Evolutionary conservation across 2,113 vertebrate genomes (phyloP).

Genomic region (Dolichotis patagonum): DNA sequence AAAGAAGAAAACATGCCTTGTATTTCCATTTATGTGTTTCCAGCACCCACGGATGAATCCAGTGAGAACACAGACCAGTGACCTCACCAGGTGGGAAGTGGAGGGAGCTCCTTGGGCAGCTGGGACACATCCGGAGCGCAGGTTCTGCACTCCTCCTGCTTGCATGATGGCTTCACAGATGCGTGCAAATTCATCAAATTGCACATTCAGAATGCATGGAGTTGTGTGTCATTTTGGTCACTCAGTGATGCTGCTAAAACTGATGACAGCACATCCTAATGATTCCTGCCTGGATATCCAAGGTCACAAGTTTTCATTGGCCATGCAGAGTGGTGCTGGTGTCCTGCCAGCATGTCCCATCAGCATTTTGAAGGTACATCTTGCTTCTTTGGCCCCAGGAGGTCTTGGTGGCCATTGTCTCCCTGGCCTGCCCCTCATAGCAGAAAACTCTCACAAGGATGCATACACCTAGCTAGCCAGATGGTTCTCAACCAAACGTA

Average conservation of each 20-base stretch:
- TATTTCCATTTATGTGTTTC: neutral
- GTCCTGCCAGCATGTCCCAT: rapidly evolving
- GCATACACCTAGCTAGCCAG: rapidly evolving
- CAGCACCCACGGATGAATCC: too few species aligned
- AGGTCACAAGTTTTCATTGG: too few species aligned
- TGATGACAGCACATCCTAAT: rapidly evolving
- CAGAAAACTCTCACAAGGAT: neutral
- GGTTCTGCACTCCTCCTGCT: neutral
- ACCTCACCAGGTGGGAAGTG: too few species aligned
- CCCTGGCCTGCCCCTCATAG: neutral
- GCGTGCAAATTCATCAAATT: neutral
- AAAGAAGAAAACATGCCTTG: neutral
- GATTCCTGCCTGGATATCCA: neutral
- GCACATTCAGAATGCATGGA: neutral
- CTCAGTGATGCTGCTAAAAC: too few species aligned
- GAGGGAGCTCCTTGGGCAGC: neutral
- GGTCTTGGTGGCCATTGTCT: too few species aligned
- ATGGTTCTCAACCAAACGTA: neutral
- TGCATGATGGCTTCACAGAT: neutral
- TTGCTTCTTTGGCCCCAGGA: neutral
- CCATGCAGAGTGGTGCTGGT: rapidly evolving
- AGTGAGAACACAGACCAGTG: neutral
- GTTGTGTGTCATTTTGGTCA: neutral
- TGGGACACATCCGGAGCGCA: neutral
- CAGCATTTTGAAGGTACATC: neutral